Evolutionary conservation across 2,113 vertebrate genomes (phyloP), one percentile per base, ranked within the genome.

Genomic region (Psilopogon haemacephalus): DNA sequence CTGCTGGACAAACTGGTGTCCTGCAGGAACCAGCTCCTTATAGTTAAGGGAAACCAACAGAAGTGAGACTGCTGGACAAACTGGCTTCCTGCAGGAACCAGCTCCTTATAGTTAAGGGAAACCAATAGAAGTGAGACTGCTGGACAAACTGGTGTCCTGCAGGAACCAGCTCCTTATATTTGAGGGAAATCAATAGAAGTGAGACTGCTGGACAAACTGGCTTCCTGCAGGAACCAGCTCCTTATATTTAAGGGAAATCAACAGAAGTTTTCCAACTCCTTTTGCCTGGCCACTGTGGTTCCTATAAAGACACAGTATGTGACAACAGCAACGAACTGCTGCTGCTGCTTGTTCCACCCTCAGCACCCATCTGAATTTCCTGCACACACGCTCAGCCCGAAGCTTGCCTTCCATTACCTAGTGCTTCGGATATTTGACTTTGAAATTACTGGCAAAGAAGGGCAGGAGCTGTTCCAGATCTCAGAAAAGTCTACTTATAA

Each of bases 401-500:
- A 89, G 94, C 70, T 8, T 1, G 32, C 78, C 80, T 93, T 88
- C 89, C 93, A 95, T 88, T 96, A 95, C 87, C 83, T 46, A 76
- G 26, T 48, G 24, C 88, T 93, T 93, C 9, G 78, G 86, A 95
- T 88, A 95, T 82, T 88, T 80, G 74, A 91, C 93, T 95, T 90
- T 92, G 95, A 95, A 95, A 94, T 84, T 84, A 89, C 73, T 93
- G 94, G 88, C 94, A 94, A 93, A 95, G 89, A 95, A 89, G 84
- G 91, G 64, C 93, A 95, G 80, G 78, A 91, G 93, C 78, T 84
- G 63, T 86, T 95, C 90, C 93, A 96, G 88, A 95, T 94, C 78
- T 89, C 42, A 86, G 88, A 84, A 86, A 95, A 94, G 94, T 95
- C 92, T 95, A 85, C 90, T 94, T 93, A 95, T 92, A 96, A 96